Evolutionary conservation across 2,113 vertebrate species (phyloP).

Genomic region (Sylvietta virens): DNA sequence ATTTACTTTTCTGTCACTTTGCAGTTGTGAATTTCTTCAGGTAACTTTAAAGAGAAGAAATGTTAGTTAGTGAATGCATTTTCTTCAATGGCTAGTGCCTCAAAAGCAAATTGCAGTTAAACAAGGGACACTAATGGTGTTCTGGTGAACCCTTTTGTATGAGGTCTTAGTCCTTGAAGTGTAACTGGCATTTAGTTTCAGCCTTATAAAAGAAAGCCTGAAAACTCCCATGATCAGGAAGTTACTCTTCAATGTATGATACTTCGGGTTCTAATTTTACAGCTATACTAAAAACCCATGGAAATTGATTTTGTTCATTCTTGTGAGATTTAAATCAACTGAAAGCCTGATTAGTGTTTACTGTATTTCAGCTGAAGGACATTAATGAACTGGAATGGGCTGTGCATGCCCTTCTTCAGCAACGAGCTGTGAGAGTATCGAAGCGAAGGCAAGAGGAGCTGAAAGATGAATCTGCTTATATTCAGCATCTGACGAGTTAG

Average conservation of each 20-base stretch:
- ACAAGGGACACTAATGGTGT: background rate
- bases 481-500: slow-evolving; percentile 81
- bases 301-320: background rate
- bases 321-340: background rate
- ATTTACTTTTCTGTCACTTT: background rate
- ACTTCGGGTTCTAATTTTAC: background rate
- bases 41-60: background rate
- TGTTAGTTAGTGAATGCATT: background rate
- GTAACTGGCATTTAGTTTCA: background rate
- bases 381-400: slow-evolving; percentile 84
- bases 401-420: slow-evolving; percentile 75
- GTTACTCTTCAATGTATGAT: background rate
- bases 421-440: slow-evolving; percentile 68
- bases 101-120: background rate
- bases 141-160: background rate
- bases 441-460: slow-evolving; percentile 79
- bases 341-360: background rate
- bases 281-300: background rate
- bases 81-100: background rate
- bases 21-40: background rate
- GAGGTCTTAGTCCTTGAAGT: background rate
- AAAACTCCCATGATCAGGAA: background rate
- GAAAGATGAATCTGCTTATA: slow-evolving; percentile 71
- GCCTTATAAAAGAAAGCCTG: background rate
- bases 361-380: slow-evolving; percentile 73